Conservation (phyloP, 1,140 invertebrate species). For the Megathymus violae region DNA sequence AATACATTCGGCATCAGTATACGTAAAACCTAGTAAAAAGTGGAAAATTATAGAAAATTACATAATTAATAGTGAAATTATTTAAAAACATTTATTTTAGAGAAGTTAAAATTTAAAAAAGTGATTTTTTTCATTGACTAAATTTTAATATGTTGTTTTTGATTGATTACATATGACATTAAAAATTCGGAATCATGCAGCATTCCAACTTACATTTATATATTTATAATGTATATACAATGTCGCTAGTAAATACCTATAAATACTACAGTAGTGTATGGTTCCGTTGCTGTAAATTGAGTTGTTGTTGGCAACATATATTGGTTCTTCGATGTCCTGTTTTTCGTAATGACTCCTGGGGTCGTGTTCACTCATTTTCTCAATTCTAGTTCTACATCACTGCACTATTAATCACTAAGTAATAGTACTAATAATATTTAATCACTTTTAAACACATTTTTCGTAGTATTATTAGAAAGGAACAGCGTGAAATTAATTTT, state of each 20-base stretch:
- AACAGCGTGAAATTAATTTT: slow-evolving; percentile 42
- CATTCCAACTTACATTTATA: no score
- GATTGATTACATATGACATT: no score
- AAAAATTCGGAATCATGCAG: no score
- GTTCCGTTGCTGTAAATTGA: slow-evolving; percentile 80
- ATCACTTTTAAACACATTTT: slow-evolving; percentile 23
- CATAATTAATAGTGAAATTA: no score
- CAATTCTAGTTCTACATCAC: slow-evolving; percentile 41
- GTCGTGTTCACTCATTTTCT: slow-evolving; percentile 72
- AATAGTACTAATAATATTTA: background rate
- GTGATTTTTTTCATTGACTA: no score
- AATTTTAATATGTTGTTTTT: no score
- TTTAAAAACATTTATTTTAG: no score
- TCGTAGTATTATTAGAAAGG: slow-evolving; percentile 20
- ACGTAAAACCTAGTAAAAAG: no score
- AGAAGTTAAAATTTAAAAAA: no score
- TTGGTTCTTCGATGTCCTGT: slow-evolving; percentile 61
- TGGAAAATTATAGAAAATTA: no score
- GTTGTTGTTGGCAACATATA: slow-evolving; percentile 74
- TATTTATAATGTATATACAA: background rate
- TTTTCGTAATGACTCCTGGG: slow-evolving; percentile 62
- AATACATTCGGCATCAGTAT: no score
- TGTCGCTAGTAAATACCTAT: slow-evolving; percentile 67
- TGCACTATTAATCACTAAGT: slow-evolving; percentile 19
- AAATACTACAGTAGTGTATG: slow-evolving; percentile 80